phyloP scores from a whole-genome alignment of 2,113 vertebrate species.

The Brachirus orientalis region DNA sequence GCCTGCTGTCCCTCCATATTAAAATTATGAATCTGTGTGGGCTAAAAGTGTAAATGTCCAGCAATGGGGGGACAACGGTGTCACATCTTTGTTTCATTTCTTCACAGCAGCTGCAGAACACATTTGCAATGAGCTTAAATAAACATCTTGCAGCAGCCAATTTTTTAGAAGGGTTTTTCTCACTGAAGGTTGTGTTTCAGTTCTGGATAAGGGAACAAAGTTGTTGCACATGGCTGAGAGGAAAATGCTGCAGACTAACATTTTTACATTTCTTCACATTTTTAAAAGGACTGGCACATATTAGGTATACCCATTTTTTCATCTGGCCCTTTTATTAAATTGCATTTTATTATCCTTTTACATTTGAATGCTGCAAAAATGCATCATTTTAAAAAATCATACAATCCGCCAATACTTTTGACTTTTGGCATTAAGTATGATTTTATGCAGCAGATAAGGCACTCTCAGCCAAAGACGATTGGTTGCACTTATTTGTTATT shows the following conservation, averaged over 20 bases:
- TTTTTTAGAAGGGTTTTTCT: no score
- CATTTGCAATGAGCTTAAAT: constrained; percentile 8
- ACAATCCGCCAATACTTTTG: not conserved
- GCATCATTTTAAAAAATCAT: not conserved
- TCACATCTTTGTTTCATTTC: not conserved
- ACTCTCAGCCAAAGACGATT: no score
- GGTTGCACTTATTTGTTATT: no score
- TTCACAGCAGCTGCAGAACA: constrained; percentile 12
- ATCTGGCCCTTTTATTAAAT: not conserved
- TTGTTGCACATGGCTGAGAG: not conserved
- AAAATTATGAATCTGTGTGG: constrained; percentile 25
- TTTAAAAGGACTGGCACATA: no score
- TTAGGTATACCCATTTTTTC: no score
- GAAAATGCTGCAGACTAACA: not conserved
- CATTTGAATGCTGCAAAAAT: no score
- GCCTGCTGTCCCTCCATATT: constrained; percentile 1
- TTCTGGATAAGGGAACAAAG: not conserved
- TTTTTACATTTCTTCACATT: no score
- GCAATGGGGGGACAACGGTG: not conserved
- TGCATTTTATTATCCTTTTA: no score
- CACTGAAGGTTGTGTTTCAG: not conserved
- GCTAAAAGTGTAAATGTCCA: not conserved
- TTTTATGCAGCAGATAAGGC: no score
- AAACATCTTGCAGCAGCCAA: not conserved
- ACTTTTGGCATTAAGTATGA: not conserved